Base-by-base conservation (phyloP, 2,797 vertebrate genomes). In the Amazona ochrocephala region DNA sequence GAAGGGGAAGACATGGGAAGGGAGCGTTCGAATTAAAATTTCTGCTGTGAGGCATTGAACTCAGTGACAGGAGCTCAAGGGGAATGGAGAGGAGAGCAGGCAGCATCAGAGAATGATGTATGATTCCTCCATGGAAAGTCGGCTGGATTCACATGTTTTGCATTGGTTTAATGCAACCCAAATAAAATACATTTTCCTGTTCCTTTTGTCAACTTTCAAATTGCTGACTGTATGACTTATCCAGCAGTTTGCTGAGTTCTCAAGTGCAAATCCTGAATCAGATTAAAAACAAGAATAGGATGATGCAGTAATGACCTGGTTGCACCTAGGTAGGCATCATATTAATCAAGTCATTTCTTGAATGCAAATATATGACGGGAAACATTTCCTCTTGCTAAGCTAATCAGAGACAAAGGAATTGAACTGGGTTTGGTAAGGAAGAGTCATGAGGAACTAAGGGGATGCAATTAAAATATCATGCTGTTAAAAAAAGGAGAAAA, bases 311-410 rank as follows among this genome's bases (percentile, higher is more conserved):
- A 76, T 0, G 5, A 72, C 66, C 67, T 86, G 61, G 41, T 87
- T 95, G 73, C 73, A 94, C 81, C 89, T 92, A 77, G 72, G 37
- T 86, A 54, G 86, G 61, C 56, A 84, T 94, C 62, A 83, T 65
- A 70, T 64, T 79, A 71, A 45, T 27, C 22, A 42, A 72, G 62
- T 84, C 1, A 66, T 74, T 71, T 84, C 39, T 76, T 89, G 60
- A 76, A 92, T 67, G 41, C 84, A 93, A 86, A 67, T 71, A 66
- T 19, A n/a, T 44, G 10, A 64, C 60, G 37, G 53, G 54, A 77
- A 90, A 68, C 32, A 47, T 53, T 91, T 96, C 90, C 75, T 90
- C 39, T 56, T 94, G 72, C 47, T 83, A 76, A 94, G 56, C 8
- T 67, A 23, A 65, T 65, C 34, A 37, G 50, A 71, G 78, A 70